Conservation (phyloP, 1,140 invertebrate genomes). For the Caenorhabditis latens region DNA sequence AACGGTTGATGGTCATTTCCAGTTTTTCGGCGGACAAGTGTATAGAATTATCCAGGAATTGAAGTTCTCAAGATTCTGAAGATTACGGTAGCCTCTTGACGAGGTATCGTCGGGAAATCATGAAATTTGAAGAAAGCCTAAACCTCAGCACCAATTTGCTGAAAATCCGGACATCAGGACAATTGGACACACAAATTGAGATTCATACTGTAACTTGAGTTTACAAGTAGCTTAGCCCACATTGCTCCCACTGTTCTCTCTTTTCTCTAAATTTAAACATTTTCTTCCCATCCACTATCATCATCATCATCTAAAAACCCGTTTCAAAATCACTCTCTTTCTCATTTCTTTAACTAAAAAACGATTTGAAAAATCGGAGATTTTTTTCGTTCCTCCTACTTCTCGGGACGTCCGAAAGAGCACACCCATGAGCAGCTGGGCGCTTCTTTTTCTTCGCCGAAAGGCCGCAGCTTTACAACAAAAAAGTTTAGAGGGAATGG, state of each 20-base stretch:
- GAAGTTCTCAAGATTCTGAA: background rate
- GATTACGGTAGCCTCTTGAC: too few relatives aligned
- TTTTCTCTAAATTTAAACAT: background rate
- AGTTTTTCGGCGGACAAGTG: background rate
- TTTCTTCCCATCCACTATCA: background rate
- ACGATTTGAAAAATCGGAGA: conserved; percentile 26
- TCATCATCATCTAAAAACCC: conserved; percentile 1
- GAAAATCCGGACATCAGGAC: too few relatives aligned
- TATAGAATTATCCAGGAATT: background rate
- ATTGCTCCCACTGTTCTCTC: background rate
- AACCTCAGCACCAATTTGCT: too few relatives aligned
- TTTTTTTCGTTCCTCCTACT: background rate
- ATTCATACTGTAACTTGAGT: too few relatives aligned
- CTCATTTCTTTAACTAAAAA: conserved; percentile 1
- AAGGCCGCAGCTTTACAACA: conserved; percentile 53
- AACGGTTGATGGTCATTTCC: background rate
- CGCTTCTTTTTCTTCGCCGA: background rate
- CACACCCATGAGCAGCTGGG: conserved; percentile 24
- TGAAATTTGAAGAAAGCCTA: too few relatives aligned
- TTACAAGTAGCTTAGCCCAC: background rate
- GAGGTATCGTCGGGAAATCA: too few relatives aligned
- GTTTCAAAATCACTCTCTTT: background rate
- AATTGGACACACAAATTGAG: too few relatives aligned
- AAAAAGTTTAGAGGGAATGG: conserved; percentile 10
- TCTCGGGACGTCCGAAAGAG: conserved; percentile 29